phyloP scores from a whole-genome alignment of 2,888 invertebrate species.

The Pterostichus niger region DNA sequence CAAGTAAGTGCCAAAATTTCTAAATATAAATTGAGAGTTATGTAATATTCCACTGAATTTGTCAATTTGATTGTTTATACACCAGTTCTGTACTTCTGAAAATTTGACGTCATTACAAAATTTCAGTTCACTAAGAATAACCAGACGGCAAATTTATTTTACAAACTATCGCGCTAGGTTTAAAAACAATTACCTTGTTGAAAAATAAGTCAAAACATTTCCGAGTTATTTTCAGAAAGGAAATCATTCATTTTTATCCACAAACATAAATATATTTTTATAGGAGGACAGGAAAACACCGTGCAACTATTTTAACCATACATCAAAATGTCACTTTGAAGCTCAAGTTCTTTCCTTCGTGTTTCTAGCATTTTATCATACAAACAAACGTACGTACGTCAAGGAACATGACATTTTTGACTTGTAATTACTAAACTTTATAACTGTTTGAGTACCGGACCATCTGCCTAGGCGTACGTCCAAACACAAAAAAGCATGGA shows the following conservation, averaged over 20 bases:
- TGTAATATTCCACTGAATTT: constrained; percentile 20
- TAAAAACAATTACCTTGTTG: constrained; percentile 41
- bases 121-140: constrained; percentile 33
- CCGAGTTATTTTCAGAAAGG: constrained; percentile 20
- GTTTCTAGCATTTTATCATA: constrained; percentile 38
- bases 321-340: constrained; percentile 54
- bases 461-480: not conserved
- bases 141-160: constrained; percentile 8
- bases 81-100: constrained; percentile 39
- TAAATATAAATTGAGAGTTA: constrained; percentile 12
- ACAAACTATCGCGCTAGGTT: not conserved
- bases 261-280: constrained; percentile 38
- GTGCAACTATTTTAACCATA: constrained; percentile 48
- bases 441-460: not conserved
- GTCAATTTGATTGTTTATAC: constrained; percentile 27
- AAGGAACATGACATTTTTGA: constrained; percentile 59
- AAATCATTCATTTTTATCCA: constrained; percentile 48
- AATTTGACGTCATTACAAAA: constrained; percentile 35
- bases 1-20: constrained; percentile 16
- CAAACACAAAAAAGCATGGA: constrained; percentile 13
- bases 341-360: constrained; percentile 42
- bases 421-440: constrained; percentile 60
- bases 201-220: constrained; percentile 14
- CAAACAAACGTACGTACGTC: constrained; percentile 41
- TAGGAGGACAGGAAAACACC: constrained; percentile 36